Evolutionary conservation across 1,140 invertebrate genomes (phyloP).

Genomic region (Drosophila santomea): DNA sequence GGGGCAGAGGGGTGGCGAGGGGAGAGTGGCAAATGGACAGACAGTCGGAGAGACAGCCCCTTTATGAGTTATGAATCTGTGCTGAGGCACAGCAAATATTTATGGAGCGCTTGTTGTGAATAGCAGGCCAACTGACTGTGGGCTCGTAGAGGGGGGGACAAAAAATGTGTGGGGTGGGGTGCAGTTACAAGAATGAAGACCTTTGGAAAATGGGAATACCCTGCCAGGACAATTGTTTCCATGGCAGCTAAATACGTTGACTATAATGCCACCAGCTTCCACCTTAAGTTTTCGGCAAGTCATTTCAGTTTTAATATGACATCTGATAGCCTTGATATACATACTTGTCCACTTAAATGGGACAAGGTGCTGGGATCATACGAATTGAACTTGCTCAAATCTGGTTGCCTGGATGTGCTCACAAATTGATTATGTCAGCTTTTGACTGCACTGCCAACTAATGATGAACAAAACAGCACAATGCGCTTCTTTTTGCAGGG

Average conservation of each 20-base stretch:
- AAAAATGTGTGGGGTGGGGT: not conserved
- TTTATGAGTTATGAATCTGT: constrained; percentile 77
- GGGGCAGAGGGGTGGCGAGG: not conserved
- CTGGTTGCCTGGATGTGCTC: not conserved
- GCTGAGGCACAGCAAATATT: constrained; percentile 76
- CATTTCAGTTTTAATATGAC: not conserved
- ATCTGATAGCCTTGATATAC: constrained; percentile 1
- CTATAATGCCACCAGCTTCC: no score
- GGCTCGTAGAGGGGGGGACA: not conserved
- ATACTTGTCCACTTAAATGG: not conserved
- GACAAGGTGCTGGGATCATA: not conserved
- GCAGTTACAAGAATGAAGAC: not conserved
- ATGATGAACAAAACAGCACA: not conserved
- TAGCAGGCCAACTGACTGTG: constrained; percentile 26
- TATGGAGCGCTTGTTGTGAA: constrained; percentile 65
- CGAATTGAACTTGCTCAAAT: not conserved
- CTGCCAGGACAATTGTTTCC: not conserved
- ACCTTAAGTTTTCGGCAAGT: not conserved
- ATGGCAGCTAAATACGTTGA: not conserved
- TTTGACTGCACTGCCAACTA: not conserved
- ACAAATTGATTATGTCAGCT: not conserved
- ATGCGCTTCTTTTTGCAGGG: not conserved
- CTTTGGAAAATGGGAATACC: constrained; percentile 17
- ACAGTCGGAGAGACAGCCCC: constrained; percentile 47
- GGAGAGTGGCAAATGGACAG: constrained; percentile 4